Conservation (phyloP, 1,140 invertebrate genomes). For the Bacillus rossius region DNA sequence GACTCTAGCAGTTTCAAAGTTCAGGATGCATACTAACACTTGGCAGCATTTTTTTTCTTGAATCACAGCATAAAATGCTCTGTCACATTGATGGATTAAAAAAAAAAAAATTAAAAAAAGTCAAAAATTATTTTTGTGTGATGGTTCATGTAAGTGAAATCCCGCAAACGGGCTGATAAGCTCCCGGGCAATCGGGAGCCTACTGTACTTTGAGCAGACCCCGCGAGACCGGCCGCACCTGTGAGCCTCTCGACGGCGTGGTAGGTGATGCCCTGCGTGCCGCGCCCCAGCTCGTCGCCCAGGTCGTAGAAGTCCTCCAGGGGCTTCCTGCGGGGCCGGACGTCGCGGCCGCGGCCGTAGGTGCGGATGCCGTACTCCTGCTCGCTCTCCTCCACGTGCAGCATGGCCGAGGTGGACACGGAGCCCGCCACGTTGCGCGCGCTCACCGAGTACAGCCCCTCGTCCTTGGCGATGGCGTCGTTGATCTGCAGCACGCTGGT, state of each 20-base stretch:
- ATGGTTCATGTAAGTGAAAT: too few species aligned
- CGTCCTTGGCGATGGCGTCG: slow-evolving; percentile 83
- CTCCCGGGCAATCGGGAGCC: too few species aligned
- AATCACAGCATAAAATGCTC: too few species aligned
- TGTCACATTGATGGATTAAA: too few species aligned
- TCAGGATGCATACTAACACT: too few species aligned
- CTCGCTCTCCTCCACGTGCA: slow-evolving; percentile 87
- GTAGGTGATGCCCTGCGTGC: slow-evolving; percentile 83
- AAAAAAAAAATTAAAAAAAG: too few species aligned
- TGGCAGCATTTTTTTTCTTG: too few species aligned
- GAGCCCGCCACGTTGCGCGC: slow-evolving; percentile 90
- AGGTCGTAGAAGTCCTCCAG: slow-evolving; percentile 86
- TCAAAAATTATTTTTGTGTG: too few species aligned
- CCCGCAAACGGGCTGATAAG: too few species aligned
- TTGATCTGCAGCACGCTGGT: slow-evolving; percentile 74
- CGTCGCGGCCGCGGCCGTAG: slow-evolving; percentile 54
- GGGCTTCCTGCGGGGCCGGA: slow-evolving; percentile 57
- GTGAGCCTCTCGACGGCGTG: slow-evolving; percentile 72
- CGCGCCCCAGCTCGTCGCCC: slow-evolving; percentile 89
- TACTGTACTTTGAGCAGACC: too few species aligned
- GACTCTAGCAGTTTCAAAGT: too few species aligned
- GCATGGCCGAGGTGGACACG: slow-evolving; percentile 81
- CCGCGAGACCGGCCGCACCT: too few species aligned
- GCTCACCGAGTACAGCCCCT: slow-evolving; percentile 89
- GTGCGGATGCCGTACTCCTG: slow-evolving; percentile 41